Evolutionary conservation across 2,113 vertebrate genomes (phyloP), one percentile per base, ranked within the genome.

Genomic region (Connochaetes taurinus): DNA sequence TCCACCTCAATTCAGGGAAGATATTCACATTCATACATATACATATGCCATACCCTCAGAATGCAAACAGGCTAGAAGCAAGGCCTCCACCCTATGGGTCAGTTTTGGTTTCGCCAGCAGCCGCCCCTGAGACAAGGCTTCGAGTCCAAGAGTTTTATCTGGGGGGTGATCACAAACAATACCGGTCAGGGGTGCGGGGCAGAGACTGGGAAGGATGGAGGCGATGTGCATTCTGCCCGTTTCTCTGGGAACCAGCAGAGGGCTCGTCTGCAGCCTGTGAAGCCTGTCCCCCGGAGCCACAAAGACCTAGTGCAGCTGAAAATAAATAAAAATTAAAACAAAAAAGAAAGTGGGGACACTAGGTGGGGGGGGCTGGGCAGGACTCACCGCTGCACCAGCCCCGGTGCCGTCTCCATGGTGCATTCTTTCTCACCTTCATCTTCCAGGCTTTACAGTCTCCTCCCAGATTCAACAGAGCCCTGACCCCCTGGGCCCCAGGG

Each of bases 361-460:
- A 67, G 33, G 62, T 64, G 60, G 29, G 33, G 33, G 33, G 62
- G 13, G 14, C 40, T 27, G 55, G 17, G 71, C 16, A 57, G 17
- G 0, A 17, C 47, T 62, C 31, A 2, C 1, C 1, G 0, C 36
- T 21, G 8, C 3, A 1, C 55, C 47, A 17, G 31, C 50, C 57
- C 15, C 2, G 4, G 82, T 4, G 13, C 50, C 7, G 0, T 7
- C 14, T 50, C 14, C 7, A 27, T 52, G 81, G 64, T 21, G 12
- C 43, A 2, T 1, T n/a, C 55, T 47, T 33, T 3, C 0, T 19
- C 84, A 5, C 33, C 43, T 21, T 3, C 27, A 5, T 27, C 23
- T 43, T 15, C 33, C 52, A 40, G 23, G n/a, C 36, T 21, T 60
- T 17, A 23, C 36, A 6, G 15, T 7, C 52, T 93, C 17, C 55